Base-by-base conservation (phyloP, 2,888 invertebrate species). In the Chouioia cunea region DNA sequence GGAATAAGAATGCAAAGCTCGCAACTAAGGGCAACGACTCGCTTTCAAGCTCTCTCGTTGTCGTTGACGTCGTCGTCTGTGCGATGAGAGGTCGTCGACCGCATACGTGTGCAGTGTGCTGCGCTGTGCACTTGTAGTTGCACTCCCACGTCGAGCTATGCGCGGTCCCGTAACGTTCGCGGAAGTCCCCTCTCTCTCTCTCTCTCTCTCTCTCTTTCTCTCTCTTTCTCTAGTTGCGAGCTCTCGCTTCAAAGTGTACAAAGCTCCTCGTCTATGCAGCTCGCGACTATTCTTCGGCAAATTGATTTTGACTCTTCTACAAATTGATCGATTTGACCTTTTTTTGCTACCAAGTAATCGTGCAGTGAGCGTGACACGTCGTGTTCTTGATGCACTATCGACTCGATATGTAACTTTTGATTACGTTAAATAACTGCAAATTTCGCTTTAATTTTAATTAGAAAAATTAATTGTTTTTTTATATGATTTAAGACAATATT, bases 131-230 rank as follows among this genome's bases (percentile, higher is more conserved):
- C 77, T 80, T 78, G 79, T 76, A 78, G 79, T 76, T 79, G 78
- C 82, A 83, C 84, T 83, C 84, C 84, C 84, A 84, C 84, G 83
- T 85, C 80, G 83, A 69, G 66, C 73, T 79, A 82, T 82, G 82
- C 73, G 63, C 80, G 80, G 84, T 85, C 84, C 85, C 85, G 85
- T 85, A 85, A 85, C 80, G 81, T 85, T 85, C 85, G 83, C 80
- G 81, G 85, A 85, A 85, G 62, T 73, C 56, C 36, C 50, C 60
- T 60, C 69, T 70, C 48, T 59, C 65, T 66, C 69, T 53, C 14
- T 57, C 56, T 59, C 50, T 52, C 18, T 54, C 52, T 47, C 43
- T 52, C 60, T 57, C 53, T 20, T 63, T 65, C 58, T 44, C 27
- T 20, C 46, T 50, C 15, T 43, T 10, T 12, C 6, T 10, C 23